Evolutionary conservation across 2,888 invertebrate genomes (phyloP), one percentile per base, ranked within the genome.

Genomic region (Lobophora halterata): DNA sequence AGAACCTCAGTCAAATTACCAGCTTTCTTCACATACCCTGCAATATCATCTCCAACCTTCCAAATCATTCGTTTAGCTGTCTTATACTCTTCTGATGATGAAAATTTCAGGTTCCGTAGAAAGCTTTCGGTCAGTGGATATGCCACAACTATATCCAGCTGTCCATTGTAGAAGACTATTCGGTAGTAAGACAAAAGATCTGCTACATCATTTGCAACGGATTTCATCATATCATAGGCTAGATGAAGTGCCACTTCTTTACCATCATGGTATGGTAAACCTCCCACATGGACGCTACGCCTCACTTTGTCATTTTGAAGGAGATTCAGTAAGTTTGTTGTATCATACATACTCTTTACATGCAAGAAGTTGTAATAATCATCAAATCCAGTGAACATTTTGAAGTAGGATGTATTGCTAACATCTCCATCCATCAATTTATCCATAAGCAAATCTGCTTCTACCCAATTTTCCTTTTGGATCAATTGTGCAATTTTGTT

Each of bases 291-390:
- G 5, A 92, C 85, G 13, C 89, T 88, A 1, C 59, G 60, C 26
- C 91, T 76, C 0, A 90, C 74, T 28, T 70, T 62, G 8, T 69
- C 66, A 50, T 79, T 72, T 14, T 79, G 58, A 1, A 88, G 52
- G 9, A 83, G 51, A n/a, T 68, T 39, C 0, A 53, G 50, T 16
- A 80, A 76, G 1, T 79, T 62, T 8, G 82, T 74, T 26, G 76
- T 68, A 26, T 89, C 85, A 1, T 76, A 69, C 7, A 89, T 86
- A 3, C 85, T 71, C 0, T 89, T 73, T 0, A 75, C 42, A 25
- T 89, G 69, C 8, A 96, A 65, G 58, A 90, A 92, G 64, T 95
- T 95, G 62, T 91, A 95, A 55, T 93, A 93, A 59, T 92, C 91
- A n/a, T 90, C 69, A 40, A 93, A 93, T 0, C 95, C 95, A 3